These are phyloP conservation scores for Lapara coniferarum DNA, from an alignment of 2,888 invertebrate species.

Conservation along the genomic window DNA sequence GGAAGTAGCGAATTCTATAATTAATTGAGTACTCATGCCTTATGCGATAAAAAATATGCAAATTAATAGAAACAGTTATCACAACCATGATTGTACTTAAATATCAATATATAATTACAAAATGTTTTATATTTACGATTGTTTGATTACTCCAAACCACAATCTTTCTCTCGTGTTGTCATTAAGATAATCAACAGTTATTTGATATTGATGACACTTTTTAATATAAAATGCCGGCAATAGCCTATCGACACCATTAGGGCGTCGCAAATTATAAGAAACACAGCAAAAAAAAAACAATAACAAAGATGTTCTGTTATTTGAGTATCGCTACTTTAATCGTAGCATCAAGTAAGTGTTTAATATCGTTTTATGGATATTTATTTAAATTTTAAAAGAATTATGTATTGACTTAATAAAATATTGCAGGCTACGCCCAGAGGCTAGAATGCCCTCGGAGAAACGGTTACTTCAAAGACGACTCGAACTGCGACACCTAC, in stretches of 20 bases:
- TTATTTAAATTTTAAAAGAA: not conserved
- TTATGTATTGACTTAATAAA: not conserved
- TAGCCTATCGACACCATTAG: slow-evolving; percentile 35
- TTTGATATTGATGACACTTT: slow-evolving; percentile 40
- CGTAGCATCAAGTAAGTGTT: slow-evolving; percentile 49
- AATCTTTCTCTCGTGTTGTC: slow-evolving; percentile 32
- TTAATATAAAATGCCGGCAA: slow-evolving; percentile 45
- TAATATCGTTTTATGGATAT: not conserved
- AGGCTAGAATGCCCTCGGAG: slow-evolving; percentile 52
- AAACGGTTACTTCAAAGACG: slow-evolving; percentile 85
- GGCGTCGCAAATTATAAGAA: slow-evolving; percentile 25
- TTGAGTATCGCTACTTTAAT: slow-evolving; percentile 40
- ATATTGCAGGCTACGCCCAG: slow-evolving; percentile 30
- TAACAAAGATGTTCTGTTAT: slow-evolving; percentile 45
- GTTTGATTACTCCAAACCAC: slow-evolving; percentile 38
- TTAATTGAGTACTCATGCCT: not conserved
- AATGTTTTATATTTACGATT: slow-evolving; percentile 29
- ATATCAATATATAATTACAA: slow-evolving; percentile 29
- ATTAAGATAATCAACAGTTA: slow-evolving; percentile 33
- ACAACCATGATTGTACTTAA: slow-evolving; percentile 33
- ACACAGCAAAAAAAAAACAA: slow-evolving; percentile 14
- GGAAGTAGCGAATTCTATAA: not conserved
- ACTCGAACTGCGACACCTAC: slow-evolving; percentile 87
- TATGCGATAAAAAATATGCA: not conserved
- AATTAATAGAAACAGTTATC: slow-evolving; percentile 14